Conservation (phyloP, 2,113 vertebrate species). For the Istiophorus platypterus region DNA sequence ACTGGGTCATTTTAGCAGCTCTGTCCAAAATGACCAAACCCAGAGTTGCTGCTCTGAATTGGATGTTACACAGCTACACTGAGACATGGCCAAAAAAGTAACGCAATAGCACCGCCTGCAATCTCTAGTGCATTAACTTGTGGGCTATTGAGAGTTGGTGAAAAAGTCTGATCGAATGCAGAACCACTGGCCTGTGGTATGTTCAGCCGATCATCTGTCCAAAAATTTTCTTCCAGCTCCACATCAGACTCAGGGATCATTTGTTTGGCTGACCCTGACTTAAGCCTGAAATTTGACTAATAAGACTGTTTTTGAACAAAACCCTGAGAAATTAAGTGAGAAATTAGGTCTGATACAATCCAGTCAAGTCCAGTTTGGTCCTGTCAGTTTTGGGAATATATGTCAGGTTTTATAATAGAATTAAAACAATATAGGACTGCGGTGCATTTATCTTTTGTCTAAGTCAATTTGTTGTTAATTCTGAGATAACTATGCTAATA, state of each 20-base stretch:
- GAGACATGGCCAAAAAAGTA: conserved; percentile 53
- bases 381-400: conserved; percentile 15
- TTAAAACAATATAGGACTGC: conserved; percentile 16
- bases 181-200: conserved; percentile 42
- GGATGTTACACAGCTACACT: conserved; percentile 15
- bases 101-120: conserved; percentile 40
- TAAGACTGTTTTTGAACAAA: conserved; percentile 29
- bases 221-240: conserved; percentile 48
- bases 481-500: background rate
- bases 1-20: conserved; percentile 55
- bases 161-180: conserved; percentile 59
- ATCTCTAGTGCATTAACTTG: conserved; percentile 46
- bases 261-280: conserved; percentile 39
- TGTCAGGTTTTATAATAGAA: conserved; percentile 20
- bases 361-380: conserved; percentile 34
- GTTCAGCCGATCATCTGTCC: conserved; percentile 38
- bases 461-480: background rate
- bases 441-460: background rate
- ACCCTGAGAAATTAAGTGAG: conserved; percentile 21
- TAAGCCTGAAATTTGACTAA: conserved; percentile 46
- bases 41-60: conserved; percentile 46
- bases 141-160: conserved; percentile 49
- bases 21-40: conserved; percentile 66
- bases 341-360: conserved; percentile 30
- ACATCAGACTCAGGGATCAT: conserved; percentile 33